Conservation (phyloP, 1,140 invertebrate genomes). For the Panagrolaimus sp. region DNA sequence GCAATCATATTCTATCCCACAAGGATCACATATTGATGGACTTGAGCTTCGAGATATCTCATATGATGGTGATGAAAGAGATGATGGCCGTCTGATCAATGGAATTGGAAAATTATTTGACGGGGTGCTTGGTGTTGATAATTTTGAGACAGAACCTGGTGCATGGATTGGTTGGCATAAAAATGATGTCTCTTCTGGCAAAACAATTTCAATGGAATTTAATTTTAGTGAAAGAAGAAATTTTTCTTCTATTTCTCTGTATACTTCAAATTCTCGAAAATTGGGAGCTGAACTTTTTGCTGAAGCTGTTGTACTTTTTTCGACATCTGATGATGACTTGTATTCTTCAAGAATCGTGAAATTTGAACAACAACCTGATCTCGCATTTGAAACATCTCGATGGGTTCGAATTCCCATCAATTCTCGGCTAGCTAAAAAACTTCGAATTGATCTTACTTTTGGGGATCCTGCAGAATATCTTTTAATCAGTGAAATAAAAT, state of each 20-base stretch:
- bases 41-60: conserved; percentile 81
- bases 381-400: conserved; percentile 24
- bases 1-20: conserved; percentile 74
- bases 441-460: conserved; percentile 32
- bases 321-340: not conserved
- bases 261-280: conserved; percentile 70
- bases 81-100: conserved; percentile 68
- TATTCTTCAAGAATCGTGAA: conserved; percentile 18
- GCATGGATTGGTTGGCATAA: conserved; percentile 79
- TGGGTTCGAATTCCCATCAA: conserved; percentile 39
- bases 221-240: conserved; percentile 80
- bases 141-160: conserved; percentile 71
- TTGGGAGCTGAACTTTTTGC: conserved; percentile 66
- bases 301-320: not conserved
- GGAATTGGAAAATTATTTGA: conserved; percentile 83
- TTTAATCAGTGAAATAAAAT: conserved; percentile 34
- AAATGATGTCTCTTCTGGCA: not conserved
- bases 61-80: conserved; percentile 74
- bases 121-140: conserved; percentile 72
- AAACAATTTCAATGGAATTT: conserved; percentile 63
- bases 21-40: conserved; percentile 69
- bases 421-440: conserved; percentile 20
- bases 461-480: conserved; percentile 34
- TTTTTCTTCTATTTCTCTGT: conserved; percentile 75
- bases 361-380: conserved; percentile 30